Conservation (phyloP, 1,140 invertebrate species). For the Drosophila nigrodunni region DNA sequence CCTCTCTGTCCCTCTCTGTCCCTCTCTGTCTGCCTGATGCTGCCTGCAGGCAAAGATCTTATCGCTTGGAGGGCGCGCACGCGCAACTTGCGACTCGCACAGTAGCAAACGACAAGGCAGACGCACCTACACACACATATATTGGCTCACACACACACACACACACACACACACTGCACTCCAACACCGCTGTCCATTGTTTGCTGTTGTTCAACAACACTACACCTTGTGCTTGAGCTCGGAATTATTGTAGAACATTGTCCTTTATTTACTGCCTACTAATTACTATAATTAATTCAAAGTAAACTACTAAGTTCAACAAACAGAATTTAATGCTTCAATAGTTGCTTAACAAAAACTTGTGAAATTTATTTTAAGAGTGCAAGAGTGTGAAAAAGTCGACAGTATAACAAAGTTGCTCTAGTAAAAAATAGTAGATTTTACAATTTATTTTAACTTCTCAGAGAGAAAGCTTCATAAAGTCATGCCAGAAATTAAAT, state of each 20-base stretch:
- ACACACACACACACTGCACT: slow-evolving; percentile 6
- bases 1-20: neutral
- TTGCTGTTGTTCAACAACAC: neutral
- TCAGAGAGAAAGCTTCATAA: too few species aligned
- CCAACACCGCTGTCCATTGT: neutral
- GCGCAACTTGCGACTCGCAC: slow-evolving; percentile 61
- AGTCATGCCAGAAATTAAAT: too few species aligned
- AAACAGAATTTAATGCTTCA: too few species aligned
- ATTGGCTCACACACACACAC: slow-evolving; percentile 31
- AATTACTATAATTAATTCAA: neutral
- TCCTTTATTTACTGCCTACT: neutral
- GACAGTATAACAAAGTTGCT: too few species aligned
- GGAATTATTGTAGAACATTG: neutral
- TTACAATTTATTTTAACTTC: too few species aligned
- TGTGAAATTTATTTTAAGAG: too few species aligned
- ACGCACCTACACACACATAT: slow-evolving; percentile 41
- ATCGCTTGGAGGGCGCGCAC: slow-evolving; percentile 72
- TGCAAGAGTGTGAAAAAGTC: too few species aligned
- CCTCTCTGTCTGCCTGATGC: slow-evolving; percentile 16
- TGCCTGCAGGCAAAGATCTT: slow-evolving; percentile 50
- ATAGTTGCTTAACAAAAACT: too few species aligned
- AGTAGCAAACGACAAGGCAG: slow-evolving; percentile 36
- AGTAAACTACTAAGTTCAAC: neutral
- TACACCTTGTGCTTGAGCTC: neutral
- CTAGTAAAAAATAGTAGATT: too few species aligned